Percentiles rank a stretch among this genome's conserved stretches.
phyloP scores from a whole-genome alignment of 2,797 vertebrate species.

The Halcyon badia region DNA sequence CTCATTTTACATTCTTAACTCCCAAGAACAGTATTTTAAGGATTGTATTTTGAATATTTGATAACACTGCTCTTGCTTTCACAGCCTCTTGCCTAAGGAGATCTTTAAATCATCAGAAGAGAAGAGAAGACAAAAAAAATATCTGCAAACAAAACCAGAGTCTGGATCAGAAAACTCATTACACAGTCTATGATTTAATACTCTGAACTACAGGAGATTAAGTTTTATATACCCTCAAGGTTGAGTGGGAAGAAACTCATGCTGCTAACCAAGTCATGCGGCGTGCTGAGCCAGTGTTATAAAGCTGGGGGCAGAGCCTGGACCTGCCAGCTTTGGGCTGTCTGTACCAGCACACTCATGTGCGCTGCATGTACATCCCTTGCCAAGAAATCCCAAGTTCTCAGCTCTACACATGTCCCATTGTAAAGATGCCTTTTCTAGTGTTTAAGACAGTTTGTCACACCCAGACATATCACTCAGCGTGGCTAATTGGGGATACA shows the following conservation, averaged over 20 bases:
- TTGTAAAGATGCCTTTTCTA: background rate
- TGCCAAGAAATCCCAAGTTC: background rate
- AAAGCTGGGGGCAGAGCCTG: background rate
- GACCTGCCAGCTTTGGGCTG: background rate
- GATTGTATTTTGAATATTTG: background rate
- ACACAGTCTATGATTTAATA: background rate
- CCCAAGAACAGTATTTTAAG: background rate
- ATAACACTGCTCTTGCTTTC: background rate
- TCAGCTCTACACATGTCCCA: accelerated
- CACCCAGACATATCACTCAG: background rate
- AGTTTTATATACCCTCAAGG: background rate
- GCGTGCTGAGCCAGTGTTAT: background rate
- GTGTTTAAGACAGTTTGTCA: background rate
- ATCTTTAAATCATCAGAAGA: background rate
- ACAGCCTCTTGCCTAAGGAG: background rate
- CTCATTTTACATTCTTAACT: background rate
- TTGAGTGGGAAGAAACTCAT: background rate
- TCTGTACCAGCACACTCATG: accelerated
- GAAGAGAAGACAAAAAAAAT: background rate
- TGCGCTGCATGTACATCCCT: background rate
- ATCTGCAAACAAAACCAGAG: background rate
- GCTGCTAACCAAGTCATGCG: background rate
- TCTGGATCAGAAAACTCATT: slow-evolving; percentile 1
- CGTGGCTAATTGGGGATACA: background rate
- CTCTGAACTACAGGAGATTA: background rate